Base-by-base conservation (phyloP, 2,888 invertebrate genomes). In the Eupithecia tripunctaria region DNA sequence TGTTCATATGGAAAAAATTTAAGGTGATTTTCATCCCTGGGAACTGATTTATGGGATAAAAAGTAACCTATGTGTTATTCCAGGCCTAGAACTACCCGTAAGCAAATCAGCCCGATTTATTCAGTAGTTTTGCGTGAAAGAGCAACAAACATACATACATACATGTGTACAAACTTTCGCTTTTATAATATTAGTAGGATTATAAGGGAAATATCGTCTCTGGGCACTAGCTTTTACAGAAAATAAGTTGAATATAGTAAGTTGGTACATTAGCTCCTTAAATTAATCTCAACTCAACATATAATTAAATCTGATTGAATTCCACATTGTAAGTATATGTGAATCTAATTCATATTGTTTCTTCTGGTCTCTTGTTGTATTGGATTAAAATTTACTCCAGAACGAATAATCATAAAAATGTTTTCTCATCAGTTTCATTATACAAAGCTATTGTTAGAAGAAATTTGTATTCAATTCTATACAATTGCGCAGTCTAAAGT, bases 391-490 rank as follows among this genome's bases (percentile, higher is more conserved):
- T n/a, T 62, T 4, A 32, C 15, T 29, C 25, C 25, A 64, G 36
- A 38, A 4, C 15, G 14, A 64, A 64, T 64, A 12, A 64, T 38
- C 64, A 64, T 64, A 64, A 64, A 65, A 71, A n/a, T 43, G 8
- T 32, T 36, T 64, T 70, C 65, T 36, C 63, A 65, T 29, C 47
- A 60, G 27, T 6, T 60, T 60, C 60, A 63, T 38, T 60, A 68
- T 21, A 41, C 38, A 41, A 66, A 25, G 62, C 56, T 66, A 59
- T 64, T 67, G 69, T 71, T 68, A 66, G 63, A 71, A 68, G 47
- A 64, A 70, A 71, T 71, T 66, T 62, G 71, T 41, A 68, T 69
- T 71, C 71, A 47, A 47, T 43, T 65, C 10, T 36, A 68, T 67
- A 68, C 71, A 65, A 65, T 27, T 47, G 21, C 21, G n/a, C 14